These are phyloP conservation scores for Syngnathus floridae DNA, from an alignment of 2,113 vertebrate species.

Conservation along the genomic window DNA sequence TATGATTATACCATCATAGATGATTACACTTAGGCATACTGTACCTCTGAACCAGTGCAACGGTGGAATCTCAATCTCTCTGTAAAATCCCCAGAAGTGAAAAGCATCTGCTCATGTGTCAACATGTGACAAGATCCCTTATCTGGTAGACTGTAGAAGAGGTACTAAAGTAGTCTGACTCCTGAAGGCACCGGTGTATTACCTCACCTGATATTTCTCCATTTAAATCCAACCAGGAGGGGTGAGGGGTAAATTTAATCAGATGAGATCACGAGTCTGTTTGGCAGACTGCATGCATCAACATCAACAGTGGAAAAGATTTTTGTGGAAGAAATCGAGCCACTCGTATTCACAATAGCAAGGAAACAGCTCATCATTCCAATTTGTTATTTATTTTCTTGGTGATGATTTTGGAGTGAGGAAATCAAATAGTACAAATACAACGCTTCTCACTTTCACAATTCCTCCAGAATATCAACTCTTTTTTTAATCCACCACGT, in stretches of 20 bases:
- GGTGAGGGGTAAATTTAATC: neutral
- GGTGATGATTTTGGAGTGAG: too few species aligned
- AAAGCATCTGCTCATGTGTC: conserved; percentile 42
- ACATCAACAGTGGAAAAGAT: neutral
- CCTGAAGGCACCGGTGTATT: conserved; percentile 9
- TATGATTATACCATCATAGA: conserved; percentile 63
- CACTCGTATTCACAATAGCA: neutral
- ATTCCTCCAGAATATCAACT: too few species aligned
- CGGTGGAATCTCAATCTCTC: conserved; percentile 44
- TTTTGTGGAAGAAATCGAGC: neutral
- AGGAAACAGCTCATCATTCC: too few species aligned
- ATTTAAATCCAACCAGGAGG: conserved; percentile 7
- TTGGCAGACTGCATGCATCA: neutral
- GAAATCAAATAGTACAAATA: too few species aligned
- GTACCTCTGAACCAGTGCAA: conserved; percentile 43
- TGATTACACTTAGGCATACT: conserved; percentile 53
- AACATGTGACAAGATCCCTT: conserved; percentile 20
- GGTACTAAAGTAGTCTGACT: conserved; percentile 19
- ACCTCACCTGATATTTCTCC: conserved; percentile 3
- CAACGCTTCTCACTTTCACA: too few species aligned
- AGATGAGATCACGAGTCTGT: neutral
- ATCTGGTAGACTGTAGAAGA: conserved; percentile 13
- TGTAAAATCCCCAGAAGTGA: conserved; percentile 27
- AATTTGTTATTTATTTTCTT: too few species aligned
- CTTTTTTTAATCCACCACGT: too few species aligned